Base-by-base conservation (phyloP, 2,797 vertebrate genomes). In the Dendrocincla fuliginosa region DNA sequence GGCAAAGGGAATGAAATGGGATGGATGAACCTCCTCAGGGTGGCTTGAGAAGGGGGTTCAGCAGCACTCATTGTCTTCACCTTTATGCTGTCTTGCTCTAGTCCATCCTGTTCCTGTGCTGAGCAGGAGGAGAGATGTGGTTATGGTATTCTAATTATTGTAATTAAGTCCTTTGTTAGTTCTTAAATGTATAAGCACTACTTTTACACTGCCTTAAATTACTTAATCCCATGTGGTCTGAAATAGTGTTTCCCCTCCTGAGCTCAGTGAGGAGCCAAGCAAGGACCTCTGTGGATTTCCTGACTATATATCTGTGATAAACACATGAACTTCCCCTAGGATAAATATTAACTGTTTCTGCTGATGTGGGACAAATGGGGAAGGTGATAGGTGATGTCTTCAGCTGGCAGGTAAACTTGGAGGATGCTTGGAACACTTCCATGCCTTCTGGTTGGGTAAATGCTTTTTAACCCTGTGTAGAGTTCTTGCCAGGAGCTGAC, bases 371-470 rank as follows among this genome's bases (percentile, higher is more conserved):
- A 83, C 7, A 17, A 25, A 44, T 2, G 2, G 44, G 8, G 67
- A 39, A 59, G n/a, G 24, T 18, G 20, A 41, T 0, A 55, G n/a
- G 24, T 18, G 20, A 44, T 0, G 1, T n/a, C 42, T 79, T 61
- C 50, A 13, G 24, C 18, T 53, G 16, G 22, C 49, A 46, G n/a
- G 46, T 50, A 16, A 67, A 7, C 18, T 68, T 57, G 7, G 2
- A 35, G 47, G 47, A 16, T 25, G 12, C 33, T 84, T 12, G 2
- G 0, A 1, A 41, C 23, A 22, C 1, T 52, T 69, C 10, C 5
- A 0, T 24, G 16, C 18, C 19, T 44, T 55, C 11, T 37, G 19
- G 16, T 47, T 52, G 49, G 19, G 16, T 61, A 33, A 84, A 44
- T 15, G 1, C 11, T 0, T 65, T 49, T 77, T 46, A 39, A 42